Base-by-base conservation (phyloP, 2,113 vertebrate genomes). In the Cranoglanis bouderius region DNA sequence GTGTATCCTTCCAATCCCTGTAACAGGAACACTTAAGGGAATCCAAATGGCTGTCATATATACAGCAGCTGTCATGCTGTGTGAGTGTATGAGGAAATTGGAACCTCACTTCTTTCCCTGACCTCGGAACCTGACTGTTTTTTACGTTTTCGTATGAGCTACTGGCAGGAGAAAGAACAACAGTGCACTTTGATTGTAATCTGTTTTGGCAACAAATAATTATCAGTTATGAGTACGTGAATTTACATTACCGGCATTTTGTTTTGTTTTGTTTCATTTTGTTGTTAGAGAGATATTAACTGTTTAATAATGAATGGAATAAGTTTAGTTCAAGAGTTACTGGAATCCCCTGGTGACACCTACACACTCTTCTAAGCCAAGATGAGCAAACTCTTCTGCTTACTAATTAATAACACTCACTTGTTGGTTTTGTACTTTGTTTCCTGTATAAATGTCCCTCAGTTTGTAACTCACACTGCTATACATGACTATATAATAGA, bases 1-100 rank as follows among this genome's bases (percentile, higher is more conserved):
- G 93, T 0, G 98, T 98, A 99, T 99, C 97, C 97, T 97, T 95
- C 19, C 16, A 83, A 26, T 70, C 8, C 35, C 38, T 81, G 26
- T 53, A 78, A 53, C 21, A 55, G 35, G 78, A 83, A 55, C 0
- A 83, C 6, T 35, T 46, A 59, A 77, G 12, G 1, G 2, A 24
- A 29, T 80, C 24, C n/a, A 65, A 55, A n/a, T 67, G n/a, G 32
- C 46, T 24, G 53, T 32, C 10, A 26, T 70, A 24, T 19, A 72
- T 80, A 72, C 8, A 26, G 38, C 0, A 78, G 29, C 46, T 81
- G n/a, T 38, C 8, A 35, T 55, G 18, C 49, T 82, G 81, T 83
- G 55, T 29, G 35, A 9, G 3, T 13, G 35, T 40, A 40, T 24
- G 4, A 4, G 21, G 32, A 82, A 57, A 55, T 24, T 55, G 18